Evolutionary conservation across 2,797 vertebrate species (phyloP), one percentile per base, ranked within the genome.

Genomic region (Catamblyrhynchus diadema): DNA sequence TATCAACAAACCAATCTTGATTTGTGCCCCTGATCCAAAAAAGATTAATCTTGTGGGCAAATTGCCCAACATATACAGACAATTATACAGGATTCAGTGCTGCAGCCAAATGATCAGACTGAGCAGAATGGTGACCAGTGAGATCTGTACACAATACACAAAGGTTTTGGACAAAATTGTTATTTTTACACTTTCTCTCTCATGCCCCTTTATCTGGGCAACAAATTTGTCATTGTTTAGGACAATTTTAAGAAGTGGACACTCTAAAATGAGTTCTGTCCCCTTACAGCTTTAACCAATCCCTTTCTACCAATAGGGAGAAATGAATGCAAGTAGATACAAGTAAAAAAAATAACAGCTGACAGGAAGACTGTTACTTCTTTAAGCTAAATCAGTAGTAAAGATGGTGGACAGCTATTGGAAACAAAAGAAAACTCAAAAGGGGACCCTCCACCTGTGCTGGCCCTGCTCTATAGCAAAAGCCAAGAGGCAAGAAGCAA

Each of bases 41-140:
- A 32, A 16, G 6, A 32, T 45, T 32, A 8, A 17, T 25, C n/a
- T 37, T 35, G 28, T 25, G 61, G 27, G 41, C 5, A 25, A 54
- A 45, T 7, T 37, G 17, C 24, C n/a, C 50, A 2, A 32, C 13
- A 16, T 32, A 25, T 8, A 15, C 0, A 2, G n/a, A 32, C n/a
- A 45, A 16, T 8, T 25, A 25, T 10, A 8, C 8, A 54, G 45
- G 50, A 78, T 32, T 65, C 33, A 16, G 41, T 54, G 61, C 27
- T 41, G 35, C 61, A 37, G 45, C 4, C 16, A 30, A 28, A 3
- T 48, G 28, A 32, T 39, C 54, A 59, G 54, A 25, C 12, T 60
- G 44, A 59, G 33, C 27, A 59, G 33, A 10, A 25, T 37, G 22
- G 21, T 73, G 44, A 37, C 12, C 33, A 48, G 28, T 6, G 44